phyloP scores from a whole-genome alignment of 1,140 invertebrate species.

The Polypedilum pembai region DNA sequence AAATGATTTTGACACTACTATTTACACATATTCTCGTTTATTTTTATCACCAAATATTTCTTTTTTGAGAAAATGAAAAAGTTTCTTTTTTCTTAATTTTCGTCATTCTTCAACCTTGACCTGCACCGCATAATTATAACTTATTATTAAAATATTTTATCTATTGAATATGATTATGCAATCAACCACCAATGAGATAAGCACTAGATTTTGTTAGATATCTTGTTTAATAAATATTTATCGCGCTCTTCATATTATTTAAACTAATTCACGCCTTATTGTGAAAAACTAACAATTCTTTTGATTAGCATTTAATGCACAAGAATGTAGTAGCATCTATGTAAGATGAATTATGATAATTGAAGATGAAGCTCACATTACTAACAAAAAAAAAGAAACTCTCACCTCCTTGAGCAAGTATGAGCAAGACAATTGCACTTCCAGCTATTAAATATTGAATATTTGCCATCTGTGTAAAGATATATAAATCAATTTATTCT shows the following conservation, averaged over 20 bases:
- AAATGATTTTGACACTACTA: background rate
- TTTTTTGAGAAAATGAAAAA: background rate
- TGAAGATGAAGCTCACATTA: background rate
- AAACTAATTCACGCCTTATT: background rate
- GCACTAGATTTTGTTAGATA: background rate
- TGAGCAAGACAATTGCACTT: conserved; percentile 3
- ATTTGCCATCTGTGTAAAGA: background rate
- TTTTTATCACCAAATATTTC: background rate
- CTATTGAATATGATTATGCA: background rate
- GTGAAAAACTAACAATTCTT: background rate
- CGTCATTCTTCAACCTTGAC: background rate
- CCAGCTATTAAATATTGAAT: background rate
- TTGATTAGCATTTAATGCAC: background rate
- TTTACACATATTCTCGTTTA: conserved; percentile 8
- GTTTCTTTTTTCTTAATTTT: background rate
- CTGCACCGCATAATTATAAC: background rate
- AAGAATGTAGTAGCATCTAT: background rate
- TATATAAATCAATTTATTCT: background rate
- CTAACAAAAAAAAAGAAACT: background rate
- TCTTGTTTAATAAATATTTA: background rate
- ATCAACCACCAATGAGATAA: background rate
- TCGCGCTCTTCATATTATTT: background rate
- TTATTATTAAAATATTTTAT: background rate
- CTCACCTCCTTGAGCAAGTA: background rate
- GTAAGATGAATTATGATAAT: background rate